Percentiles rank a stretch among this genome's conserved stretches.
phyloP scores from a whole-genome alignment of 2,797 vertebrate species.

The Loriculus beryllinus region DNA sequence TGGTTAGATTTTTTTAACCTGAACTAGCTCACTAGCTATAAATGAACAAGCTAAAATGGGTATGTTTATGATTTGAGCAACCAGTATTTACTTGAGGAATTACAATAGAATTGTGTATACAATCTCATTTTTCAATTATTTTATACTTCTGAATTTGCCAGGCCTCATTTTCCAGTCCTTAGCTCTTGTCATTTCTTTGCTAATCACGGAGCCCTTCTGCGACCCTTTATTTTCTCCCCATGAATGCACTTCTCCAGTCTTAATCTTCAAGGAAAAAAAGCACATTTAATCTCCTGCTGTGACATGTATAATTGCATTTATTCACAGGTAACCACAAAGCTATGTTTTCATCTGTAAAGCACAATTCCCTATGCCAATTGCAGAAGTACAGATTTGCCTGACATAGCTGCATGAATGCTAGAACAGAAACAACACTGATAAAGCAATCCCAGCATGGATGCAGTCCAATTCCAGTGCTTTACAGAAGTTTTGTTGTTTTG shows the following conservation, averaged over 20 bases:
- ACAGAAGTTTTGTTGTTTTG: not conserved
- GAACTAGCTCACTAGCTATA: not conserved
- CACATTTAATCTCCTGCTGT: slow-evolving; percentile 1
- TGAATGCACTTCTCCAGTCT: slow-evolving; percentile 1
- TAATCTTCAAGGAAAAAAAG: slow-evolving; percentile 34
- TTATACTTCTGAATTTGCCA: not conserved
- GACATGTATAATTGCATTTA: slow-evolving; percentile 32
- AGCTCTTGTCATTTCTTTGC: not conserved
- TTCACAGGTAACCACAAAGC: slow-evolving; percentile 20
- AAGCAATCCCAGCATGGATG: not conserved
- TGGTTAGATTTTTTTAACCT: not conserved
- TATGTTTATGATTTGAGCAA: not conserved
- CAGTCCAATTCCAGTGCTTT: not conserved
- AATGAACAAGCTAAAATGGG: not conserved
- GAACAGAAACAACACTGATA: not conserved
- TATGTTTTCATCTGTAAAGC: not conserved
- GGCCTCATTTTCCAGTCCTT: slow-evolving; percentile 16
- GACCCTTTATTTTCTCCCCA: slow-evolving; percentile 38
- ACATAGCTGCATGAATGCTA: not conserved
- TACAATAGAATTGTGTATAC: not conserved
- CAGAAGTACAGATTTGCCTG: not conserved
- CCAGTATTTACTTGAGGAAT: not conserved
- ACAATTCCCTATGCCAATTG: not conserved
- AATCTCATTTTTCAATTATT: slow-evolving; percentile 40
- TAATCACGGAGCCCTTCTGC: not conserved